phyloP scores from a whole-genome alignment of 35 echinoderm and acorn worm genomes.

The Strongylocentrotus purpuratus region DNA sequence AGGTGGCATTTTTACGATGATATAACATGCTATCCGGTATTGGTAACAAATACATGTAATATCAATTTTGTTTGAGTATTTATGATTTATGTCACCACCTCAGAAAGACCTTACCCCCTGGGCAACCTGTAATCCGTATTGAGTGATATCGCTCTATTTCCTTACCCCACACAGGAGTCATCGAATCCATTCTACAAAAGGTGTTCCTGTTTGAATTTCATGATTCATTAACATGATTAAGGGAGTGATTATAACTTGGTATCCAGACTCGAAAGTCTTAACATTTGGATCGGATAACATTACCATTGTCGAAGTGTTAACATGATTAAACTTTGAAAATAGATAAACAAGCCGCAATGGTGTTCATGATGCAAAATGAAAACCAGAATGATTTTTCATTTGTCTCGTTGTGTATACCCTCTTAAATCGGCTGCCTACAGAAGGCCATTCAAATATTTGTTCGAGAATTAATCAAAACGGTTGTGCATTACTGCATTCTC shows the following conservation, averaged over 20 bases:
- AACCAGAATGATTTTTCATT: background rate
- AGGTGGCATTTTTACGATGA: background rate
- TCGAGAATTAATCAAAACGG: background rate
- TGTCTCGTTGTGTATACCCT: background rate
- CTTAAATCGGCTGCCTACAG: background rate
- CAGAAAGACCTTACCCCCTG: background rate
- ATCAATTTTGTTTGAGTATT: conserved; percentile 14
- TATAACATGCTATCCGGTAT: background rate
- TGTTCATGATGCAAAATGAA: background rate
- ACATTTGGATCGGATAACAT: too few species aligned
- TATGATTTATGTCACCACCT: background rate
- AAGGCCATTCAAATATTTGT: conserved; percentile 1
- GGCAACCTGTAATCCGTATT: background rate
- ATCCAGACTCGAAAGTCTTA: background rate
- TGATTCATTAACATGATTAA: background rate
- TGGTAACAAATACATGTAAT: background rate
- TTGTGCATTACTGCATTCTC: background rate
- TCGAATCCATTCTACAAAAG: background rate
- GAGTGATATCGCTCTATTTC: background rate
- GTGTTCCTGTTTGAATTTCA: background rate
- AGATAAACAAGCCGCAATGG: background rate
- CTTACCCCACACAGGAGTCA: background rate
- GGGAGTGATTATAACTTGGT: background rate
- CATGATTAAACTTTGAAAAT: background rate
- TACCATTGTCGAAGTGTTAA: too few species aligned